Evolutionary conservation across 2,797 vertebrate species (phyloP), one percentile per base, ranked within the genome.

Genomic region (Australoheros facetus): DNA sequence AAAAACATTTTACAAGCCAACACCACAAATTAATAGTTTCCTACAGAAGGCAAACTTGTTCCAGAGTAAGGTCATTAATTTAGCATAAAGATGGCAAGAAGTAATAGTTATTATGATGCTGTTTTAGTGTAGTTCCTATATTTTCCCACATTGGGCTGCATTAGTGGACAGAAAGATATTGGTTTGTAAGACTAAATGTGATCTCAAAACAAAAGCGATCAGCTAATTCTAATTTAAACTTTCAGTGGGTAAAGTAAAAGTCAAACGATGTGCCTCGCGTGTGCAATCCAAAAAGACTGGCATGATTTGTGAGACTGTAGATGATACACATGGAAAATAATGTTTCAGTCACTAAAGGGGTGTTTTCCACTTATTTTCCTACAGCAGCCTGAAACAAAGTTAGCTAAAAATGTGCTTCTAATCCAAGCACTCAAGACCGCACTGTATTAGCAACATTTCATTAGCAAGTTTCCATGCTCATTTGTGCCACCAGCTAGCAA

Each of bases 1-100:
- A 71, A 34, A 34, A 34, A 34, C 8, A 89, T 85, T 85, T 93
- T 91, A 94, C 87, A 92, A 88, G 93, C 93, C 87, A 87, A 86
- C 83, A 86, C 84, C 88, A 87, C 94, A 94, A 95, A 95, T 95
- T 93, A 95, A 95, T 95, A 92, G 92, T 95, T 95, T 95, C 94
- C 94, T 95, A 91, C 88, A 91, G 86, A 92, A 93, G 89, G 87
- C 88, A 91, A 90, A 88, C 72, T 91, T 83, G 87, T 88, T 91
- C 88, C 88, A 90, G 88, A 88, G 85, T 86, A 78, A 71, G 79
- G 93, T 94, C 88, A 93, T 95, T 95, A 91, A 95, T 94, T 94
- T 90, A 79, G 80, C 82, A 88, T 92, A 90, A 88, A 91, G 87
- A 86, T 87, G 80, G 83, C 70, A 77, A 64, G 51, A 89, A 83